Evolutionary conservation across 2,113 vertebrate genomes (phyloP).

Genomic region (Lipotes vexillifer): DNA sequence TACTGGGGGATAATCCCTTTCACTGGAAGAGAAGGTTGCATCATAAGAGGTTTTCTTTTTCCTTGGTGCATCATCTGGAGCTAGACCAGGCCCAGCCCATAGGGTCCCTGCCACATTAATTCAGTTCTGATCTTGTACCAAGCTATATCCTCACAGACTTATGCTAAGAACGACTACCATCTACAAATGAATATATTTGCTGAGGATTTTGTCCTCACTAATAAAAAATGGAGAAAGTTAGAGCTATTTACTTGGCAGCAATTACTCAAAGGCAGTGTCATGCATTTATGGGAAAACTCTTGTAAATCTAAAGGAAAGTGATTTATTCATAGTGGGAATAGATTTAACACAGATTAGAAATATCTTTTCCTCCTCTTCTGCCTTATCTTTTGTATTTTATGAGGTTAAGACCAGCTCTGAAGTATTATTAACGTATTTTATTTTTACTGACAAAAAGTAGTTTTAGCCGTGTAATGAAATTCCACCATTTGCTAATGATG

Average conservation of each 20-base stretch:
- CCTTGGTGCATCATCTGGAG: neutral
- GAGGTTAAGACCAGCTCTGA: slow-evolving; percentile 53
- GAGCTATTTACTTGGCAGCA: slow-evolving; percentile 53
- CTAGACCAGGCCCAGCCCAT: neutral
- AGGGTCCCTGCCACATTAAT: neutral
- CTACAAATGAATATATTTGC: slow-evolving; percentile 29
- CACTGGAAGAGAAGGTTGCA: neutral
- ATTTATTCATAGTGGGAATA: neutral
- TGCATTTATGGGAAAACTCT: slow-evolving; percentile 35
- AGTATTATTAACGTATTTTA: slow-evolving; percentile 59
- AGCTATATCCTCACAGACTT: neutral
- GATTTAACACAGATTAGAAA: slow-evolving; percentile 42
- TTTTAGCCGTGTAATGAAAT: slow-evolving; percentile 49
- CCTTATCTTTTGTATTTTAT: slow-evolving; percentile 37
- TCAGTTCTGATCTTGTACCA: neutral
- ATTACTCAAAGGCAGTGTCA: slow-evolving; percentile 37
- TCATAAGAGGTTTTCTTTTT: neutral
- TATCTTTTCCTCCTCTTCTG: neutral
- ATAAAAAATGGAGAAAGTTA: slow-evolving; percentile 28
- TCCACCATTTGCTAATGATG: neutral
- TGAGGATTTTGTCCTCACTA: slow-evolving; percentile 36
- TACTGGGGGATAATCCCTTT: neutral
- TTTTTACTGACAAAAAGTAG: slow-evolving; percentile 45
- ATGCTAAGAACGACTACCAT: neutral
- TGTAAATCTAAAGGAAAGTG: slow-evolving; percentile 60